A percentile compares a stretch with the other conserved stretches of the same genome.
Evolutionary conservation across 2,888 invertebrate genomes (phyloP).

Genomic region (Dicycla oo): DNA sequence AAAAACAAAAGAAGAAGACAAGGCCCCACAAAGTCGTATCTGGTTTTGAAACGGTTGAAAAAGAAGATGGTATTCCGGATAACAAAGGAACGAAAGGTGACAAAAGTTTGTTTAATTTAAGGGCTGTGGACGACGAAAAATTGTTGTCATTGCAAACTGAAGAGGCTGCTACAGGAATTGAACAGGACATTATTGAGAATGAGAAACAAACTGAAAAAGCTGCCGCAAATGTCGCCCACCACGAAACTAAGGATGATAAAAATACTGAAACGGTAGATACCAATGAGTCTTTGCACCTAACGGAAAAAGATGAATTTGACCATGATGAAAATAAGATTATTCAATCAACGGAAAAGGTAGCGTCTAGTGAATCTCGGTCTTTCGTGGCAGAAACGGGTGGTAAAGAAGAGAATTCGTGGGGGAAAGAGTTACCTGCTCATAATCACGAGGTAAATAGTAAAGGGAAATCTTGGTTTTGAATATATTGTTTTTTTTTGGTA

Average conservation of each 20-base stretch:
- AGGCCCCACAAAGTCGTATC: neutral
- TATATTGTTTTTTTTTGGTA: conserved; percentile 24
- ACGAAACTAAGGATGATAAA: neutral
- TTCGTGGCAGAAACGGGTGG: conserved; percentile 35
- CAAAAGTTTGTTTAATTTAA: neutral
- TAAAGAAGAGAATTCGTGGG: conserved; percentile 34
- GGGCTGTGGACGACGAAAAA: neutral
- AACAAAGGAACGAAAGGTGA: neutral
- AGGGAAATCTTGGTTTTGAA: conserved; percentile 44
- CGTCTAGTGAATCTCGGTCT: conserved; percentile 64
- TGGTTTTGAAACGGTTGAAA: conserved; percentile 17
- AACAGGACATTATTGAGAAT: neutral
- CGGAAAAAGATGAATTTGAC: conserved; percentile 65
- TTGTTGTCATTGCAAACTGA: neutral
- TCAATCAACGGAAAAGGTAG: conserved; percentile 58
- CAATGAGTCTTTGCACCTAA: rapidly evolving
- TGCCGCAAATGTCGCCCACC: too few relatives aligned
- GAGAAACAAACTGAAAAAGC: neutral
- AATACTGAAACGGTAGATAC: neutral
- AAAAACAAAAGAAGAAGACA: neutral
- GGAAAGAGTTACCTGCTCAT: conserved; percentile 30
- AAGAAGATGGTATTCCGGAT: neutral
- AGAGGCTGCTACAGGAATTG: neutral
- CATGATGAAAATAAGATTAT: conserved; percentile 67
- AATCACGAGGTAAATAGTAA: neutral